Base-by-base conservation (phyloP, 2,888 invertebrate genomes). In the Alviniconcha strummeri region DNA sequence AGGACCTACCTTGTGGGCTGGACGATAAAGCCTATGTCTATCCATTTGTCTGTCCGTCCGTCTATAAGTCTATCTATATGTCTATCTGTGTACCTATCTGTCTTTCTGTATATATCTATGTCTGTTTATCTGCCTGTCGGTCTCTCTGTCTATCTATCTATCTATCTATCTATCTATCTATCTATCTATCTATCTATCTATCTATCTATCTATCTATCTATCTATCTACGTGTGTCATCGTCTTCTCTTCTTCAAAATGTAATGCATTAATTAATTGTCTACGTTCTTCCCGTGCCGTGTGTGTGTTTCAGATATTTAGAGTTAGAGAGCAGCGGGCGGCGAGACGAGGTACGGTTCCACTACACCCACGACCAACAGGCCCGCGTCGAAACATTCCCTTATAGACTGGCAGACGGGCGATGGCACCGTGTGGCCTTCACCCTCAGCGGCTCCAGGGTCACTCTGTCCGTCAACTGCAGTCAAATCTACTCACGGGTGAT, bases 291-390 rank as follows among this genome's bases (percentile, higher is more conserved):
- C 36, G 36, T 36, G 36, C 36, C 15, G 64, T 15, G 64, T 64
- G 64, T 64, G 64, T 64, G 64, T 64, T 9, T 64, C 82, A 82
- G 82, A 75, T 82, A 74, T 76, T 56, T 82, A 64, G 82, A 98
- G 95, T 95, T 98, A 94, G 97, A 97, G 95, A 97, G 97, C 93
- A 97, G 97, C 94, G 97, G 97, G 89, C 96, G 97, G 88, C 96
- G 96, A 92, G 96, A 97, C 94, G 97, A 97, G 94, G 83, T 93
- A 36, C 90, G 92, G n/a, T 88, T 93, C 82, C 91, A 92, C 84
- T 92, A 91, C 85, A 89, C 88, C 76, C 90, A 91, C 85, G 89
- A 91, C 89, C 89, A 90, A 85, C 89, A 90, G 78, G 87, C 89
- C 80, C 90, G 87, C 71, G 96, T 96, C 91, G 97, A 97, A 95